Base-by-base conservation (phyloP, 2,888 invertebrate genomes). In the Stenichneumon culpator region DNA sequence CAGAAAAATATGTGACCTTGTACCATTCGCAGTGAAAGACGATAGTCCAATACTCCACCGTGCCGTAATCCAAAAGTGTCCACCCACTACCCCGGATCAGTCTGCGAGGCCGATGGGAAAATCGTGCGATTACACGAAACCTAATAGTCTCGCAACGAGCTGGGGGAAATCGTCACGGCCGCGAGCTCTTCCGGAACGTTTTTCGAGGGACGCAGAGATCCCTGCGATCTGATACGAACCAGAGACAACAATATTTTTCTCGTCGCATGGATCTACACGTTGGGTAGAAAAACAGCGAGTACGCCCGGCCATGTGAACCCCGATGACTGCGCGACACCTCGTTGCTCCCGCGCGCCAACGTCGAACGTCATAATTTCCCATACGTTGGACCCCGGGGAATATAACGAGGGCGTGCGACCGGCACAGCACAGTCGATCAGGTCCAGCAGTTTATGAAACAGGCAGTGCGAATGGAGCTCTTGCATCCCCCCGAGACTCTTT, bases 261-360 rank as follows among this genome's bases (percentile, higher is more conserved):
- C 82, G 60, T 80, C 68, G 75, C 52, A 25, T 22, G 73, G 9
- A 11, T 39, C 52, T 54, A 54, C 52, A 39, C 52, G 70, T 78
- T 67, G 22, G 6, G 36, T 39, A 47, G 16, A 79, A 50, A 78
- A 32, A 69, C 22, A 65, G 36, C 65, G 5, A 57, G 54, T 25
- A 36, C 19, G 39, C 25, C 44, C 65, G 65, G 28, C 88, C 90
- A 90, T 89, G 89, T 87, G 90, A 91, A 83, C 87, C 60, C 44
- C 82, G 83, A 82, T 90, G 89, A 90, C 90, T 90, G 88, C 83
- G 86, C 89, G 89, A 92, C 91, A 92, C 92, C 91, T 92, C 87
- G 82, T 83, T 82, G 79, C 73, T 87, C 73, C 72, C 75, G 75
- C 85, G 73, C 60, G 83, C 79, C 83, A 87, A 85, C 82, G 83